Percentiles rank a stretch among this genome's conserved stretches.
Conservation (phyloP, 1,140 invertebrate species). For the Drosophila rufa region DNA sequence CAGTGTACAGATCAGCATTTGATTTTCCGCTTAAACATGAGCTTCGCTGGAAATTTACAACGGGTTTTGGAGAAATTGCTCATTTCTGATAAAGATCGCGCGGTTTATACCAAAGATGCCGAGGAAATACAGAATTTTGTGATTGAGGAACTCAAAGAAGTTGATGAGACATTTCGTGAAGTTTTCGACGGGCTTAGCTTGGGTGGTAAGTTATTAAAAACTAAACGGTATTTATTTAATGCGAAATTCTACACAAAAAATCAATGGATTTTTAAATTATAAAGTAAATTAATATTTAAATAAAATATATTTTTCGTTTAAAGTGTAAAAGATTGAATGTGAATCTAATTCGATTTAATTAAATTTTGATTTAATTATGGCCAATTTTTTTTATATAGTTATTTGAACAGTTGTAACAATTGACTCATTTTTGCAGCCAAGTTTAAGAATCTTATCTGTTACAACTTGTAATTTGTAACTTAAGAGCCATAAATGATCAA, state of each 20-base stretch:
- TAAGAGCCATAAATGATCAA: background rate
- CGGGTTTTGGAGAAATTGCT: constrained; percentile 13
- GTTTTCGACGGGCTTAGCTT: constrained; percentile 38
- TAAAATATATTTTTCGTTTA: too few species aligned
- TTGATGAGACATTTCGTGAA: constrained; percentile 11
- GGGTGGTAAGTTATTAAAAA: constrained; percentile 15
- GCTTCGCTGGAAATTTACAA: constrained; percentile 4
- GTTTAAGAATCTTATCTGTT: constrained; percentile 1
- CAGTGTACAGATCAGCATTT: fast-evolving
- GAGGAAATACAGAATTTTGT: constrained; percentile 28
- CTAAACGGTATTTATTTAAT: too few species aligned
- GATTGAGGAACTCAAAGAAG: constrained; percentile 27
- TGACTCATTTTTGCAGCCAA: background rate
- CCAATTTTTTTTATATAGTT: background rate
- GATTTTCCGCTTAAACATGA: constrained; percentile 2
- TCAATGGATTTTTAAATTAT: background rate
- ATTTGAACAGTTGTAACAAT: background rate
- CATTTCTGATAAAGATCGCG: constrained; percentile 11
- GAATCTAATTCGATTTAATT: background rate
- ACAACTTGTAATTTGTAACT: background rate
- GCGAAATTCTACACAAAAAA: background rate
- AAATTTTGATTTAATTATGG: background rate
- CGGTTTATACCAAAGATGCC: constrained; percentile 18
- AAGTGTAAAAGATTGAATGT: background rate
- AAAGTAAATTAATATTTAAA: background rate